These are phyloP conservation scores for Leptobrachium ailaonicum DNA, from an alignment of 2,113 vertebrate genomes.

Conservation along the genomic window DNA sequence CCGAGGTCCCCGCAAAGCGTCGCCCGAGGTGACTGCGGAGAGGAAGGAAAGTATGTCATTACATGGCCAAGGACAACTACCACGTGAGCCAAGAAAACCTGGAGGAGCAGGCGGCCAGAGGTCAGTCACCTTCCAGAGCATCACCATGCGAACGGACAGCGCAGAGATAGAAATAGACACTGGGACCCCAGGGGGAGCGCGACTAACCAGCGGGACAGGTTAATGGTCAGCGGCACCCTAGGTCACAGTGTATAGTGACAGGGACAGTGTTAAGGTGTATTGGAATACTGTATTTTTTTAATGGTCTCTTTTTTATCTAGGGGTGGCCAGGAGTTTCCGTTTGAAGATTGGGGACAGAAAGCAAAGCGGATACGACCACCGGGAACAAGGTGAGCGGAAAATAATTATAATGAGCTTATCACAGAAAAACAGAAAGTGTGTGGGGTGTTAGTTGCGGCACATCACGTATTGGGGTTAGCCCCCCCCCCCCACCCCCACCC, in stretches of 20 bases:
- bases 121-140: too few species aligned
- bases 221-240: too few species aligned
- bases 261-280: not conserved
- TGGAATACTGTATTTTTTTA: not conserved
- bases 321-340: conserved; percentile 81
- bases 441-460: too few species aligned
- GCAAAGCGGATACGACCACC: conserved; percentile 68
- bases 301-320: conserved; percentile 38
- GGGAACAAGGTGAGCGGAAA: conserved; percentile 75
- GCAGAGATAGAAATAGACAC: too few species aligned
- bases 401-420: too few species aligned
- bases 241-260: too few species aligned
- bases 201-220: too few species aligned
- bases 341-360: conserved; percentile 87
- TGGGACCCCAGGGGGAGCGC: too few species aligned
- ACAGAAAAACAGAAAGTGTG: too few species aligned
- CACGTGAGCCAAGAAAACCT: conserved; percentile 82
- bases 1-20: conserved; percentile 68
- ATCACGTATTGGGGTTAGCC: too few species aligned
- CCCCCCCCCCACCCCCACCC: too few species aligned
- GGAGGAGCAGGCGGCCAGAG: conserved; percentile 87
- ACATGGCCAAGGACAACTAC: conserved; percentile 95
- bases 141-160: too few species aligned
- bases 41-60: conserved; percentile 95
- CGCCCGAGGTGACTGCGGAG: conserved; percentile 87